These are phyloP conservation scores for Isaurus tuberculatus DNA, from an alignment of 92 coral and sea anemone genomes.

Conservation along the genomic window DNA sequence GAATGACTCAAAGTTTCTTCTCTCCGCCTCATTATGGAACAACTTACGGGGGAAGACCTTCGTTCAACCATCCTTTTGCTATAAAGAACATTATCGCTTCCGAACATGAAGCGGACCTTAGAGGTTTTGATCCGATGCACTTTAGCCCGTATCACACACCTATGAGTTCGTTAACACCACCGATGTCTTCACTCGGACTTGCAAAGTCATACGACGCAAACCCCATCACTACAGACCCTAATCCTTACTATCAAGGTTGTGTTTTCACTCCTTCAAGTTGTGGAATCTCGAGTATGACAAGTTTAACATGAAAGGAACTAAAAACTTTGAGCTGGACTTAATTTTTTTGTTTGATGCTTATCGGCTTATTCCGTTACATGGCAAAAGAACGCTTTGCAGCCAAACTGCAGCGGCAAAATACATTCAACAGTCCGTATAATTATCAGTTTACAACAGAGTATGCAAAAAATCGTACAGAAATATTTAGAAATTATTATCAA, in stretches of 20 bases:
- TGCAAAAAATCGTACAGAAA: conserved; percentile 31
- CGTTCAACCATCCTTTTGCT: conserved; percentile 99
- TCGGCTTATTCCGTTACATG: conserved; percentile 1
- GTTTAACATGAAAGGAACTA: conserved; percentile 75
- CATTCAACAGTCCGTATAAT: conserved; percentile 23
- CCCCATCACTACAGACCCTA: conserved; percentile 80
- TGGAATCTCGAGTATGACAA: conserved; percentile 85
- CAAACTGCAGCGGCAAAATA: conserved; percentile 6
- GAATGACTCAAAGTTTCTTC: conserved; percentile 83
- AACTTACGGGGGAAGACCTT: conserved; percentile 80
- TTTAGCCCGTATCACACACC: conserved; percentile 96
- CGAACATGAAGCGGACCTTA: conserved; percentile 97
- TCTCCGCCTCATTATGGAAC: conserved; percentile 96
- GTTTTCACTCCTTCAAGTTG: conserved; percentile 92
- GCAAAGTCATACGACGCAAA: conserved; percentile 86
- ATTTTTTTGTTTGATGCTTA: conserved; percentile 36
- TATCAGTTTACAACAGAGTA: conserved; percentile 31
- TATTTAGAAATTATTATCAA: conserved; percentile 42
- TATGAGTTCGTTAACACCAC: conserved; percentile 74
- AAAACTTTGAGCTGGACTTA: conserved; percentile 40
- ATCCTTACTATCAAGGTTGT: conserved; percentile 91
- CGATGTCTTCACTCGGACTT: conserved; percentile 93
- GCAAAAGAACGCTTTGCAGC: conserved; percentile 22
- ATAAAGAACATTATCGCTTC: conserved; percentile 98
- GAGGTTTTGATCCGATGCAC: conserved; percentile 99